These are phyloP conservation scores for Saccostrea echinata DNA, from an alignment of 1,140 invertebrate genomes.

Conservation along the genomic window DNA sequence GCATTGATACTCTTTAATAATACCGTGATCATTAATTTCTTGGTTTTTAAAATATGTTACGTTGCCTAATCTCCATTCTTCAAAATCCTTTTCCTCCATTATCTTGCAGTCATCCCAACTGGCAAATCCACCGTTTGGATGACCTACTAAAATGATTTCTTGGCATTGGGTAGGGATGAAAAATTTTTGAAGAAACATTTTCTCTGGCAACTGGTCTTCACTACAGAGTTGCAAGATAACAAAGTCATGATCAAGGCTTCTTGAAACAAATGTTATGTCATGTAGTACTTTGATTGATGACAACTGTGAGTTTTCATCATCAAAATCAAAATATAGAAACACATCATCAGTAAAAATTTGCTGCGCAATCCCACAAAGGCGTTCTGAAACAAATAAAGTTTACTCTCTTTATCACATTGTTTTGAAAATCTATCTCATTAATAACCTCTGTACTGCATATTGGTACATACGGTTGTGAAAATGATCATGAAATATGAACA, in stretches of 20 bases:
- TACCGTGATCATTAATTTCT: not conserved
- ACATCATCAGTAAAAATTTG: not conserved
- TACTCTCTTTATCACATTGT: too few species aligned
- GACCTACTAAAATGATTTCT: not conserved
- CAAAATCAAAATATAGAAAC: not conserved
- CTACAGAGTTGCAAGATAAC: not conserved
- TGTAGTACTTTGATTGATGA: not conserved
- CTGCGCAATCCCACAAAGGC: not conserved
- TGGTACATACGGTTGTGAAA: too few species aligned
- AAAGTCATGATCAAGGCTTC: not conserved
- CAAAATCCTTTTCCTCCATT: not conserved
- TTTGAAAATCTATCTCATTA: too few species aligned
- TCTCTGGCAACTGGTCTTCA: not conserved
- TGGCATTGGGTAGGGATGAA: not conserved
- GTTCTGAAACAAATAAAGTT: not conserved
- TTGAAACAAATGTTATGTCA: not conserved
- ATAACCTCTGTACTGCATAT: too few species aligned
- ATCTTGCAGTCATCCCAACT: not conserved
- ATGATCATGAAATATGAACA: too few species aligned
- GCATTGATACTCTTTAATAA: not conserved
- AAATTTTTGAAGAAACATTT: not conserved
- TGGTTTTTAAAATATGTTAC: not conserved
- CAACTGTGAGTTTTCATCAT: not conserved
- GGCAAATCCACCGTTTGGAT: not conserved
- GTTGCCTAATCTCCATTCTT: not conserved